Percentiles rank a stretch among this genome's conserved stretches.
These are phyloP conservation scores for Porites divaricata DNA, from an alignment of 92 coral and sea anemone genomes.

Conservation along the genomic window DNA sequence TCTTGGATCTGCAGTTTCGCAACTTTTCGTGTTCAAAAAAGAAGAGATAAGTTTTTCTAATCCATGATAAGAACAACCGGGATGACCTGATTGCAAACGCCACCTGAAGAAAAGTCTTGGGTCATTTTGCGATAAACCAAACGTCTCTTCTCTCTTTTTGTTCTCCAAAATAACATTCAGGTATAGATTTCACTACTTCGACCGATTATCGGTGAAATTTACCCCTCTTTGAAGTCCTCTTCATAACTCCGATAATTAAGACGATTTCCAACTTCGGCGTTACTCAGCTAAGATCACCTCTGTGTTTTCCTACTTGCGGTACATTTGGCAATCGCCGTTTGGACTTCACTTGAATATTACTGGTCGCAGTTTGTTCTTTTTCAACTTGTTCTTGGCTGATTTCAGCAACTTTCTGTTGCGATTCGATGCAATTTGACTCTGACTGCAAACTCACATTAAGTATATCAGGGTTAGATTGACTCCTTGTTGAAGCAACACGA, in stretches of 20 bases:
- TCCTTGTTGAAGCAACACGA: not conserved
- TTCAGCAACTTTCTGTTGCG: not conserved
- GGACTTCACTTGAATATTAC: not conserved
- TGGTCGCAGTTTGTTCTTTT: slow-evolving; percentile 6
- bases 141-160: not conserved
- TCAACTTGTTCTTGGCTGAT: not conserved
- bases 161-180: no score
- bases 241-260: not conserved
- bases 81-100: no score
- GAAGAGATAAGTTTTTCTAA: no score
- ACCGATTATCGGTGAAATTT: not conserved
- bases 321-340: slow-evolving; percentile 18
- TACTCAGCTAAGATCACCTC: not conserved
- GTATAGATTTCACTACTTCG: not conserved
- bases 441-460: not conserved
- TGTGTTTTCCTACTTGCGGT: not conserved
- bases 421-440: not conserved
- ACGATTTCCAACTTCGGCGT: no score
- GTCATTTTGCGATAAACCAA: not conserved
- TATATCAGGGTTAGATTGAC: not conserved
- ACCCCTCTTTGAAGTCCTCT: not conserved
- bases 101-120: no score
- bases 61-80: no score
- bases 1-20: no score
- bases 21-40: no score